phyloP scores from a whole-genome alignment of 2,797 vertebrate species.

The Lepilemur septentrionalis region DNA sequence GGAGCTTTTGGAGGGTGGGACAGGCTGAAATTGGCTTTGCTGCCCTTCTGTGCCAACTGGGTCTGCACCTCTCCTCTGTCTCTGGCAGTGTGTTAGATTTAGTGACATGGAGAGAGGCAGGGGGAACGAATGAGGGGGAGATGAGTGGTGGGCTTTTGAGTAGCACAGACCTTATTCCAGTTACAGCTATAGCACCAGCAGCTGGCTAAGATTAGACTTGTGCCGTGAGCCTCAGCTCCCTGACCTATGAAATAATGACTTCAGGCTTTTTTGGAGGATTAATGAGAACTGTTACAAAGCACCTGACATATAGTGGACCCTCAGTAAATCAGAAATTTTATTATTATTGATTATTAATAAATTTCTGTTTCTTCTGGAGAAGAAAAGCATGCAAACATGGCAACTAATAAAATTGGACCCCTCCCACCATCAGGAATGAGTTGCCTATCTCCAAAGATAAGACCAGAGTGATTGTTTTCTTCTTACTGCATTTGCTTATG shows the following conservation, averaged over 20 bases:
- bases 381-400: background rate
- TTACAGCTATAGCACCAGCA: background rate
- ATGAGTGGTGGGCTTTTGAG: background rate
- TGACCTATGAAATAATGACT: background rate
- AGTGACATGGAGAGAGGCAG: background rate
- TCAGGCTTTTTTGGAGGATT: too few species aligned
- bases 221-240: background rate
- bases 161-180: background rate
- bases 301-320: background rate
- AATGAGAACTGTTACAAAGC: too few species aligned
- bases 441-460: background rate
- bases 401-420: background rate
- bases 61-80: background rate
- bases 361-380: background rate
- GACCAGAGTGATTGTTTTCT: background rate
- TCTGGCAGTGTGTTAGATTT: background rate
- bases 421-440: background rate
- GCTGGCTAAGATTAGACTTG: rapidly evolving
- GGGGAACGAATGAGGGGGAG: rapidly evolving
- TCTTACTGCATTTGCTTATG: background rate
- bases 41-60: rapidly evolving
- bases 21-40: background rate
- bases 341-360: background rate
- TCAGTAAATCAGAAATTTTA: background rate
- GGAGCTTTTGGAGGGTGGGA: rapidly evolving